Evolutionary conservation across 2,888 invertebrate genomes (phyloP).

Genomic region (Merodon equestris): DNA sequence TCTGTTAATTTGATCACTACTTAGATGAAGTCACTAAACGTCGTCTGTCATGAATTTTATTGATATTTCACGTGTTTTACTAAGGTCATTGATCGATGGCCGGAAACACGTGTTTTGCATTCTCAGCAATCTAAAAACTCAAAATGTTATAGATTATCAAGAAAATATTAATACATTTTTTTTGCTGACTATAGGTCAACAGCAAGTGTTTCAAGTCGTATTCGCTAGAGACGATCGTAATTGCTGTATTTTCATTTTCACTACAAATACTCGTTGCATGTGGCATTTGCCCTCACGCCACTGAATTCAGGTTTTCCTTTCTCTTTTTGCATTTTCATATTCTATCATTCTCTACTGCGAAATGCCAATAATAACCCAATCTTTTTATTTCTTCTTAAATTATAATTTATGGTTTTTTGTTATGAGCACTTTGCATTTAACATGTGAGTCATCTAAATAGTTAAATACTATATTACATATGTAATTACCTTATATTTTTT

Average conservation of each 20-base stretch:
- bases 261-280: slow-evolving; percentile 3
- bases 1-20: too few species aligned
- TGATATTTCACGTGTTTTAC: too few species aligned
- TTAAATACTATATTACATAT: too few species aligned
- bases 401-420: slow-evolving; percentile 45
- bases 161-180: too few species aligned
- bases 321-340: slow-evolving; percentile 48
- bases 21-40: too few species aligned
- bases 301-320: slow-evolving; percentile 51
- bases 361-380: slow-evolving; percentile 38
- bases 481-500: too few species aligned
- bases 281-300: not conserved
- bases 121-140: too few species aligned
- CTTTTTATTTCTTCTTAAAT: slow-evolving; percentile 59
- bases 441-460: slow-evolving; percentile 41
- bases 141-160: too few species aligned
- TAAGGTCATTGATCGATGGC: too few species aligned
- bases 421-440: slow-evolving; percentile 27
- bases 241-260: slow-evolving; percentile 45
- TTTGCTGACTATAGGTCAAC: slow-evolving; percentile 63
- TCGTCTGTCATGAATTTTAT: too few species aligned
- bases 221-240: slow-evolving; percentile 29
- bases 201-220: slow-evolving; percentile 28
- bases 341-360: slow-evolving; percentile 35
- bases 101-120: too few species aligned